Conservation (phyloP, 2,113 vertebrate species). For the Pseudopipra pipra region DNA sequence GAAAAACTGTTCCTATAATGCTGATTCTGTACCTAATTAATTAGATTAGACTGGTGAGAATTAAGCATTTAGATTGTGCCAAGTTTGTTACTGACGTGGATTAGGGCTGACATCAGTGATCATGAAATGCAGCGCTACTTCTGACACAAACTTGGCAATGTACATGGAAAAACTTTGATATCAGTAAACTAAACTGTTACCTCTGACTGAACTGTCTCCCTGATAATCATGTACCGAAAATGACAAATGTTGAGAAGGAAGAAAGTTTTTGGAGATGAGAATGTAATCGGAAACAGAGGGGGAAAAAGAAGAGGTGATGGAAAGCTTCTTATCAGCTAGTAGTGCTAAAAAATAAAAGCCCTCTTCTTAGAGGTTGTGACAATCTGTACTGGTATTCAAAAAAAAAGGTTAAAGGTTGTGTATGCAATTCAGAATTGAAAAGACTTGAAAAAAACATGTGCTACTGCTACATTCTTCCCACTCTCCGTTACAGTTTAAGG, state of each 20-base stretch:
- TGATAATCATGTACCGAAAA: not conserved
- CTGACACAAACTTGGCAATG: not conserved
- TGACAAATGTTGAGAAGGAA: not conserved
- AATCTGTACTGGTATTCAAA: not conserved
- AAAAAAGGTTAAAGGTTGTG: not conserved
- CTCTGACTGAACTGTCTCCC: not conserved
- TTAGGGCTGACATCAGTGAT: not conserved
- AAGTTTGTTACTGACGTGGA: not conserved
- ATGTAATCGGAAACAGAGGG: not conserved
- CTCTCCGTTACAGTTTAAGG: not conserved
- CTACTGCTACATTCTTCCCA: not conserved
- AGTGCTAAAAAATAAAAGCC: not conserved
- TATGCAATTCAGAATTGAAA: not conserved
- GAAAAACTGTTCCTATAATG: not conserved
- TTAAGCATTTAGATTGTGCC: not conserved
- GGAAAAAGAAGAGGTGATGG: not conserved
- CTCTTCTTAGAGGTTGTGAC: not conserved
- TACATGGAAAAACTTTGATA: not conserved
- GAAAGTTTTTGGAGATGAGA: not conserved
- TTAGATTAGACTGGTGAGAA: not conserved
- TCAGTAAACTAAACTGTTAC: not conserved
- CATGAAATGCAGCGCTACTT: not conserved
- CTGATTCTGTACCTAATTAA: not conserved
- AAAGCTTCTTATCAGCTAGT: not conserved
- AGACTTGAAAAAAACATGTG: not conserved